A percentile compares a stretch with the other conserved stretches of the same genome.
These are phyloP conservation scores for Argya squamiceps DNA, from an alignment of 2,797 vertebrate species.

Conservation along the genomic window DNA sequence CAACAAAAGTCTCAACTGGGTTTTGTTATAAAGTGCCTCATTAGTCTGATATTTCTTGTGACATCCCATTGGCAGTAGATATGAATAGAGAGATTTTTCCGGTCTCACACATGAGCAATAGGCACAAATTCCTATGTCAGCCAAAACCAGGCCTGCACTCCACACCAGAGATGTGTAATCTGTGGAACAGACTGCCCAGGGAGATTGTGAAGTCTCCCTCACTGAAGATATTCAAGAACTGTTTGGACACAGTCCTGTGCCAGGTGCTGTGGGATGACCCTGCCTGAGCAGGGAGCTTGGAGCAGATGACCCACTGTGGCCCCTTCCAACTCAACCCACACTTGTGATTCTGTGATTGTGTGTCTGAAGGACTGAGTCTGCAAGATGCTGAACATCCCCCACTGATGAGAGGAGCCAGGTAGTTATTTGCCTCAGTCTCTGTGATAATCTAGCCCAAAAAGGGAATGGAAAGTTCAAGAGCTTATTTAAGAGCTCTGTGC, in stretches of 20 bases:
- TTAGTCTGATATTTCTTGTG: slow-evolving; percentile 49
- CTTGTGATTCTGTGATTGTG: not conserved
- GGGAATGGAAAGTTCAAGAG: slow-evolving; percentile 66
- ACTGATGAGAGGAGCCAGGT: slow-evolving; percentile 8
- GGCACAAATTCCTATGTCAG: slow-evolving; percentile 11
- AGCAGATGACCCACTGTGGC: not conserved
- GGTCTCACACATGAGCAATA: not conserved
- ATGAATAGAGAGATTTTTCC: slow-evolving; percentile 5
- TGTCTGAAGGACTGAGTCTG: not conserved
- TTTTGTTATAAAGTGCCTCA: slow-evolving; percentile 40
- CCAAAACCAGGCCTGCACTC: not conserved
- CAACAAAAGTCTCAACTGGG: slow-evolving; percentile 30
- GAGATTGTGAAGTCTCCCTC: not conserved
- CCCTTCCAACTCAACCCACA: not conserved
- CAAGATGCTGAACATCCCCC: not conserved
- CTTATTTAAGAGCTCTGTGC: slow-evolving; percentile 54
- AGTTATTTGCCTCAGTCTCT: slow-evolving; percentile 23
- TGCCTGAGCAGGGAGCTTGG: not conserved
- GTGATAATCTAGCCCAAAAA: slow-evolving; percentile 46
- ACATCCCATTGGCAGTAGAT: not conserved
- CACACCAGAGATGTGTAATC: not conserved
- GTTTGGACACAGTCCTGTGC: not conserved
- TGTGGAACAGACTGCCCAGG: not conserved
- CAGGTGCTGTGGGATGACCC: not conserved
- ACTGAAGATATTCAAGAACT: not conserved